These are phyloP conservation scores for Slavum lentiscoides DNA, from an alignment of 2,888 invertebrate genomes.

Conservation along the genomic window DNA sequence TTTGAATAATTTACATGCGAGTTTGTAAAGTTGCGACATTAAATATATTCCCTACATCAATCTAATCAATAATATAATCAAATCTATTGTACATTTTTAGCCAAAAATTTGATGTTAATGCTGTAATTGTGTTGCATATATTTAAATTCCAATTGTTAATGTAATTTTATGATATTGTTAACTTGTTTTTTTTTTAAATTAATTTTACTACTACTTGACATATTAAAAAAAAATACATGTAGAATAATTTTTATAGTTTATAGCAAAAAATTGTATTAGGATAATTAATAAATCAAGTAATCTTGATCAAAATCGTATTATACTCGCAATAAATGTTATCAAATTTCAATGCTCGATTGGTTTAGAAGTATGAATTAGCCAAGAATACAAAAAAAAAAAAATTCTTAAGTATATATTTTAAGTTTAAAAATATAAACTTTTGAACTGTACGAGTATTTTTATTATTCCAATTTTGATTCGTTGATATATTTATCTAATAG, in stretches of 20 bases:
- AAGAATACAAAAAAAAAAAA: neutral
- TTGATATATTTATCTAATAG: constrained; percentile 18
- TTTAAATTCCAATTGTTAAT: constrained; percentile 37
- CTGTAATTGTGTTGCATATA: constrained; percentile 3
- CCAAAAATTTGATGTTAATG: neutral
- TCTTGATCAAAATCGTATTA: constrained; percentile 44
- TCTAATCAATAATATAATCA: constrained; percentile 12
- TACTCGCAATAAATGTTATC: constrained; percentile 40
- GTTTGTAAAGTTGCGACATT: constrained; percentile 2
- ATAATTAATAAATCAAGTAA: constrained; percentile 13
- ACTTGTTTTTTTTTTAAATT: constrained; percentile 2
- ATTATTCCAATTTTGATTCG: constrained; percentile 6
- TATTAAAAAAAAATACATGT: constrained; percentile 2
- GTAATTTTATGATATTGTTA: constrained; percentile 31
- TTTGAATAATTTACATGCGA: constrained; percentile 7
- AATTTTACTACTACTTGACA: neutral
- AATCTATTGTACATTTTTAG: constrained; percentile 24
- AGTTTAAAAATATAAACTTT: neutral
- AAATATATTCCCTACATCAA: constrained; percentile 17
- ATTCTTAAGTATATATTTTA: neutral
- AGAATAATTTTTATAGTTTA: constrained; percentile 10
- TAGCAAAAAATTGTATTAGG: neutral
- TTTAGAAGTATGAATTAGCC: constrained; percentile 2
- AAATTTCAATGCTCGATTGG: constrained; percentile 19
- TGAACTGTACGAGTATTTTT: neutral